Conservation (phyloP, 2,888 invertebrate genomes). For the Blomia tropicalis region DNA sequence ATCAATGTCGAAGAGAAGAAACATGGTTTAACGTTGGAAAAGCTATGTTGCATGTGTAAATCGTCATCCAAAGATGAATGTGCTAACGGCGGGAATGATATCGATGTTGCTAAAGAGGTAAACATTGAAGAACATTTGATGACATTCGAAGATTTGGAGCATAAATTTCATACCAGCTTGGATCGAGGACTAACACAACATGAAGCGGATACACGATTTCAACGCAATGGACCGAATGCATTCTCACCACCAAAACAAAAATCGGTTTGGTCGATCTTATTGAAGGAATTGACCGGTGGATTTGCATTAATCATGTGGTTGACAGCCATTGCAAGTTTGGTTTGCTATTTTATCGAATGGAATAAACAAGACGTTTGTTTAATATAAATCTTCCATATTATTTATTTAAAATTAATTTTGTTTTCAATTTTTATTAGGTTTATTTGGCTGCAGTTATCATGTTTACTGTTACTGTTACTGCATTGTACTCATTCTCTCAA, state of each 20-base stretch:
- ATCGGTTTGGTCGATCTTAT: slow-evolving; percentile 65
- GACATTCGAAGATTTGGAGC: neutral
- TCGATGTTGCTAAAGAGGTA: slow-evolving; percentile 5
- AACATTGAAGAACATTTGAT: slow-evolving; percentile 15
- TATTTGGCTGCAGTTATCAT: slow-evolving; percentile 74
- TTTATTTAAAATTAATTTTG: neutral
- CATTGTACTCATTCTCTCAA: slow-evolving; percentile 96
- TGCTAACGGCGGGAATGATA: no score
- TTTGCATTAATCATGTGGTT: slow-evolving; percentile 10
- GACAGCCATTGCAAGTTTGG: slow-evolving; percentile 76
- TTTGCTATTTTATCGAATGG: slow-evolving; percentile 58
- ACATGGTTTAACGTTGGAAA: no score
- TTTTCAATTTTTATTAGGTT: neutral
- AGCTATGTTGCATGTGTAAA: no score
- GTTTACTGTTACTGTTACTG: slow-evolving; percentile 90
- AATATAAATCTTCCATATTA: no score
- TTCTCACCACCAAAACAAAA: slow-evolving; percentile 74
- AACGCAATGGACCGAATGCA: slow-evolving; percentile 51
- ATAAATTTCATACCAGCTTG: neutral
- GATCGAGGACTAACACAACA: neutral
- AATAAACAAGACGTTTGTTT: neutral
- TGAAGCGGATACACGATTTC: slow-evolving; percentile 32
- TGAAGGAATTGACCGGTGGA: neutral
- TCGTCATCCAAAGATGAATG: no score
- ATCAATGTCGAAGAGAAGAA: no score